phyloP scores from a whole-genome alignment of 2,888 invertebrate genomes.

The Orthosia cruda region DNA sequence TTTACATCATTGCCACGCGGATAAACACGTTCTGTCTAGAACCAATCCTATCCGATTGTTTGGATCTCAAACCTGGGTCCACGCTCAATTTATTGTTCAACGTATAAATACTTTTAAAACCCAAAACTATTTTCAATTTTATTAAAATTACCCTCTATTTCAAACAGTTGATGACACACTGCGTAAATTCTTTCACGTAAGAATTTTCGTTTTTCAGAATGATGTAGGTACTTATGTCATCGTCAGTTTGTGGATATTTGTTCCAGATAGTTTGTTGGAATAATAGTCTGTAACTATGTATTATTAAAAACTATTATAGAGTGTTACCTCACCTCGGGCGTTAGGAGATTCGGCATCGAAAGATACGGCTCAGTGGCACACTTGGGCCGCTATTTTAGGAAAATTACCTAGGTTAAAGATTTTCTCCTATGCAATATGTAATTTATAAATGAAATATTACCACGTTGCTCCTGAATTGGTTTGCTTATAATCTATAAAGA shows the following conservation, averaged over 20 bases:
- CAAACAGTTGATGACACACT: slow-evolving; percentile 34
- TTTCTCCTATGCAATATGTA: slow-evolving; percentile 20
- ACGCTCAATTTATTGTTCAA: slow-evolving; percentile 3
- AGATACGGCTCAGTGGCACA: slow-evolving; percentile 71
- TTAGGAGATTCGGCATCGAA: slow-evolving; percentile 70
- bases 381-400: slow-evolving; percentile 72
- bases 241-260: slow-evolving; percentile 38
- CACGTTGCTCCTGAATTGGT: not conserved
- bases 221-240: slow-evolving; percentile 59
- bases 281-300: slow-evolving; percentile 58
- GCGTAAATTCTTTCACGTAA: slow-evolving; percentile 46
- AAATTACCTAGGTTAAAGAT: slow-evolving; percentile 60
- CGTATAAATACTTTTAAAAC: slow-evolving; percentile 1
- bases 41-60: not conserved
- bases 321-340: slow-evolving; percentile 71
- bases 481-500: not conserved
- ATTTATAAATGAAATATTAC: slow-evolving; percentile 8
- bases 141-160: slow-evolving; percentile 46
- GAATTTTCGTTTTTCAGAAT: slow-evolving; percentile 38
- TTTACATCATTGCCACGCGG: not conserved
- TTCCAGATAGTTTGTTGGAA: slow-evolving; percentile 34
- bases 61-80: not conserved
- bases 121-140: slow-evolving; percentile 22
- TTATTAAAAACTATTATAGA: slow-evolving; percentile 69
- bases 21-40: slow-evolving; percentile 17